phyloP scores from a whole-genome alignment of 2,113 vertebrate species.

The Tychaedon coryphoeus region DNA sequence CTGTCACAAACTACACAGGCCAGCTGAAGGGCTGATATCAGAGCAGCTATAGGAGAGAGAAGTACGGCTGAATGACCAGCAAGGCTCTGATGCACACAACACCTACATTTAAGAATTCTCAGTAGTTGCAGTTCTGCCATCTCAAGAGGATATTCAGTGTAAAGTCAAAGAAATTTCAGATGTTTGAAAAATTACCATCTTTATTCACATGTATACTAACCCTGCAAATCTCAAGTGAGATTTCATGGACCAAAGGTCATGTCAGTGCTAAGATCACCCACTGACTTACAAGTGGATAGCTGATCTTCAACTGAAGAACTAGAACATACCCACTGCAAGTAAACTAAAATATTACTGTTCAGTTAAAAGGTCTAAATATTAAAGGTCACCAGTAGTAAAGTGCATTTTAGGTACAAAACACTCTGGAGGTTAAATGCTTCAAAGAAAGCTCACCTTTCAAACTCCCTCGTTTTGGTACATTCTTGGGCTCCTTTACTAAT shows the following conservation, averaged over 20 bases:
- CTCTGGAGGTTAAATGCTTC: neutral
- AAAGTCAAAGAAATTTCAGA: neutral
- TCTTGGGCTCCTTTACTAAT: conserved; percentile 98
- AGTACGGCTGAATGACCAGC: neutral
- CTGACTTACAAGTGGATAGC: neutral
- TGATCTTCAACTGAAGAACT: neutral
- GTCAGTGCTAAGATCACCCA: neutral
- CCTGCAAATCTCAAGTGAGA: neutral
- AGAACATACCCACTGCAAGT: neutral
- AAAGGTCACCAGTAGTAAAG: neutral
- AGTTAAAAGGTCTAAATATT: neutral
- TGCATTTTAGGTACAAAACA: neutral
- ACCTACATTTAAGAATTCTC: neutral
- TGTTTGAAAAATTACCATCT: neutral
- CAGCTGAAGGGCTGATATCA: neutral
- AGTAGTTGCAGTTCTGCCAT: neutral
- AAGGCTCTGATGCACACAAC: neutral
- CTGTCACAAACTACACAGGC: neutral
- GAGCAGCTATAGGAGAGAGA: neutral
- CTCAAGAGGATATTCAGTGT: neutral
- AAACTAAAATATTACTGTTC: neutral
- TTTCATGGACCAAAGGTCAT: neutral
- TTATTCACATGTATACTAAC: neutral
- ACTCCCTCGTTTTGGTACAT: conserved; percentile 96
- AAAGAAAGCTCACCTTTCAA: conserved; percentile 84